Evolutionary conservation across 2,113 vertebrate genomes (phyloP).

Genomic region (Chitala chitala): DNA sequence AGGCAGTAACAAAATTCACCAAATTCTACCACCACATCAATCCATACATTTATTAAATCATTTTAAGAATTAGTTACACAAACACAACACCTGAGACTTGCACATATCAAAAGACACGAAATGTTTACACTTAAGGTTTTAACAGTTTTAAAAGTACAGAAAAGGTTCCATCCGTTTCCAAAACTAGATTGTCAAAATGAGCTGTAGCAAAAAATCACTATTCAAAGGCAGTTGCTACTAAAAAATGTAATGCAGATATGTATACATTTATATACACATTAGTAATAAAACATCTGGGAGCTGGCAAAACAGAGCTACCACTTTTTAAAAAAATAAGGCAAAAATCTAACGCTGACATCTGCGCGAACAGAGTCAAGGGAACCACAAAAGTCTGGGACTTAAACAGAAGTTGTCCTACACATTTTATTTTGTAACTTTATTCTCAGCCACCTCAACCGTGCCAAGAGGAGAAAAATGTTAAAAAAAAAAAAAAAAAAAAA

Average conservation of each 20-base stretch:
- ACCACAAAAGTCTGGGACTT: conserved; percentile 5
- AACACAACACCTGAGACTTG: conserved; percentile 21
- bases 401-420: not conserved
- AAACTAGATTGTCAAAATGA: conserved; percentile 6
- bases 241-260: conserved; percentile 52
- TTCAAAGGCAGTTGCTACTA: conserved; percentile 11
- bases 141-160: conserved; percentile 20
- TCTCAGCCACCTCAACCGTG: not conserved
- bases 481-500: not conserved
- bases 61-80: conserved; percentile 13
- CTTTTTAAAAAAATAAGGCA: conserved; percentile 25
- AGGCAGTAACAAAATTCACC: not conserved
- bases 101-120: conserved; percentile 19
- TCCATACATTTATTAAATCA: conserved; percentile 19
- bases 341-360: conserved; percentile 36
- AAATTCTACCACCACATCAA: not conserved
- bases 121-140: conserved; percentile 8
- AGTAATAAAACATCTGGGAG: conserved; percentile 36
- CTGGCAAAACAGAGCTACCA: conserved; percentile 33
- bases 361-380: conserved; percentile 26
- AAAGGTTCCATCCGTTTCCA: not conserved
- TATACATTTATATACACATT: conserved; percentile 51
- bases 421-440: not conserved
- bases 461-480: not conserved
- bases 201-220: conserved; percentile 14